Percentiles rank a stretch among this genome's conserved stretches.
Evolutionary conservation across 2,113 vertebrate genomes (phyloP).

Genomic region (Phaethon lepturus): DNA sequence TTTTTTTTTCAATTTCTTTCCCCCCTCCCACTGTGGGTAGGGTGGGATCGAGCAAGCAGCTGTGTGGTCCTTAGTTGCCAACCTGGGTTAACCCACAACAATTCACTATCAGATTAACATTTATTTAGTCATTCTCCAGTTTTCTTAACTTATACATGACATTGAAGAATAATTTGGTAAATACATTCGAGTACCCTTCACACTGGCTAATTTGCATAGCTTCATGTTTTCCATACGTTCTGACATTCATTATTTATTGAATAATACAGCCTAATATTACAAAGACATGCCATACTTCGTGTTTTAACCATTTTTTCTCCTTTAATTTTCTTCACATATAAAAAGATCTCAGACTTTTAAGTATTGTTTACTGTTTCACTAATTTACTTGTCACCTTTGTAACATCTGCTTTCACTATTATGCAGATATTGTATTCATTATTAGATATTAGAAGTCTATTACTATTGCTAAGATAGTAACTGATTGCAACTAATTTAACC

Average conservation of each 20-base stretch:
- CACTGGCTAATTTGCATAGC: neutral
- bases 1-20: too few species aligned
- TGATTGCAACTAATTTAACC: neutral
- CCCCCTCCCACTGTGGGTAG: too few species aligned
- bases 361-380: neutral
- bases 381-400: neutral
- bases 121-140: neutral
- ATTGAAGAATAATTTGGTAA: neutral
- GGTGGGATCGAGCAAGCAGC: too few species aligned
- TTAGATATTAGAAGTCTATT: neutral
- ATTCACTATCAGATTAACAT: neutral
- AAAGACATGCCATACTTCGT: neutral
- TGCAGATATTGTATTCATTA: neutral
- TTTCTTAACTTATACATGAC: neutral
- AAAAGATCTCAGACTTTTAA: neutral
- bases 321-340: neutral
- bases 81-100: too few species aligned
- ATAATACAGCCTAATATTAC: neutral
- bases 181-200: neutral
- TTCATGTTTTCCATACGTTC: neutral
- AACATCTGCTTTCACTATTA: neutral
- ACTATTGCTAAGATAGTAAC: neutral
- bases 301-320: neutral
- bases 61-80: too few species aligned
- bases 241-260: neutral